phyloP scores from a whole-genome alignment of 23 tunicate genomes.

The Corella eumyota region DNA sequence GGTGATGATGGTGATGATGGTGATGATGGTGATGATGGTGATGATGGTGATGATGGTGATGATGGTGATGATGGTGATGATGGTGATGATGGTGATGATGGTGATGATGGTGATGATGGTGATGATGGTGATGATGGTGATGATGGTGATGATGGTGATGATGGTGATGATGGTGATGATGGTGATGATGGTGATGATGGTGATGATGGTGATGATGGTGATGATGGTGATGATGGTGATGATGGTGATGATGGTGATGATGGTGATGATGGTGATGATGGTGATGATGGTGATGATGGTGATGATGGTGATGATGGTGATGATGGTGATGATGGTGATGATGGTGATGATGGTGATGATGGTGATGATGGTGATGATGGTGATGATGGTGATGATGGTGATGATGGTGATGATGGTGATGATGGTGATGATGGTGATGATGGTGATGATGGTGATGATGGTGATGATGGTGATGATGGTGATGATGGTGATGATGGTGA shows the following conservation, averaged over 20 bases:
- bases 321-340: constrained; percentile 3
- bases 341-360: not conserved
- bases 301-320: not conserved
- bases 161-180: constrained; percentile 7
- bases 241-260: constrained; percentile 5
- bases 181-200: not conserved
- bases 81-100: constrained; percentile 7
- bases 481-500: constrained; percentile 2
- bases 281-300: constrained; percentile 1
- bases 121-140: constrained; percentile 1
- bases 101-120: not conserved
- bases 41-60: not conserved
- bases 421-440: not conserved
- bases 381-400: constrained; percentile 1
- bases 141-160: not conserved
- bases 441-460: constrained; percentile 1
- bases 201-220: constrained; percentile 2
- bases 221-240: not conserved
- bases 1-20: constrained; percentile 6
- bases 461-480: constrained; percentile 1
- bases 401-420: constrained; percentile 2
- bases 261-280: not conserved
- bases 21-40: not conserved
- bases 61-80: not conserved
- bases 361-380: constrained; percentile 1